These are phyloP conservation scores for Heliconius hewitsoni DNA, from an alignment of 1,140 invertebrate genomes.

Conservation along the genomic window DNA sequence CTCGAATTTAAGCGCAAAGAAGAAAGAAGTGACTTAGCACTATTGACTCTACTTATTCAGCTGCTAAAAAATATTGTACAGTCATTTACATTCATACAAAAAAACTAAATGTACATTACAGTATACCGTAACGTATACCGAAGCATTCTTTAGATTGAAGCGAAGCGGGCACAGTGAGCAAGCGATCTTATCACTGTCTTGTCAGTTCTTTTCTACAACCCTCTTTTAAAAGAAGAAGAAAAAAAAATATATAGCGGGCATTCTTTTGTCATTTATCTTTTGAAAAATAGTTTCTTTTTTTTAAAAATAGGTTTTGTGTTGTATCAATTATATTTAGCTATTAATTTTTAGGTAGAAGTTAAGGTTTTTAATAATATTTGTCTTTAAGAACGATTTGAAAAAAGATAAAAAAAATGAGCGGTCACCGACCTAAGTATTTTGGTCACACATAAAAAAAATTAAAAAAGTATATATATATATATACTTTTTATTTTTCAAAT, in stretches of 20 bases:
- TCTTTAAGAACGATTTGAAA: too few species aligned
- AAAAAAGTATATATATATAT: too few species aligned
- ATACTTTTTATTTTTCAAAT: too few species aligned
- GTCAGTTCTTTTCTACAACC: conserved; percentile 1
- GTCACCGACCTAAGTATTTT: too few species aligned
- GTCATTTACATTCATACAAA: not conserved
- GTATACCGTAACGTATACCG: not conserved
- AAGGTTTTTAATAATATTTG: too few species aligned
- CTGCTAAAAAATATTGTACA: too few species aligned
- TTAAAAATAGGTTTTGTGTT: not conserved
- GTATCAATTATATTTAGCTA: not conserved
- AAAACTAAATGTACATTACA: not conserved
- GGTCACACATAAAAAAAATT: too few species aligned
- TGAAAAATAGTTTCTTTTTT: not conserved
- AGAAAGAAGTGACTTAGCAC: not conserved
- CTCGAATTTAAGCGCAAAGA: too few species aligned
- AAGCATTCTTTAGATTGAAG: not conserved
- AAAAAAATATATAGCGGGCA: not conserved
- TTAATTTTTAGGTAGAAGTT: not conserved
- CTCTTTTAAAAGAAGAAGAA: not conserved
- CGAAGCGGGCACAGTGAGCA: not conserved
- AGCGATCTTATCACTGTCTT: conserved; percentile 5
- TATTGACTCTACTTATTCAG: too few species aligned
- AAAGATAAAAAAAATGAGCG: too few species aligned
- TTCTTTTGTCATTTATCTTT: conserved; percentile 11